Evolutionary conservation across 2,888 invertebrate genomes (phyloP), one percentile per base, ranked within the genome.

Genomic region (Lasiommata megera): DNA sequence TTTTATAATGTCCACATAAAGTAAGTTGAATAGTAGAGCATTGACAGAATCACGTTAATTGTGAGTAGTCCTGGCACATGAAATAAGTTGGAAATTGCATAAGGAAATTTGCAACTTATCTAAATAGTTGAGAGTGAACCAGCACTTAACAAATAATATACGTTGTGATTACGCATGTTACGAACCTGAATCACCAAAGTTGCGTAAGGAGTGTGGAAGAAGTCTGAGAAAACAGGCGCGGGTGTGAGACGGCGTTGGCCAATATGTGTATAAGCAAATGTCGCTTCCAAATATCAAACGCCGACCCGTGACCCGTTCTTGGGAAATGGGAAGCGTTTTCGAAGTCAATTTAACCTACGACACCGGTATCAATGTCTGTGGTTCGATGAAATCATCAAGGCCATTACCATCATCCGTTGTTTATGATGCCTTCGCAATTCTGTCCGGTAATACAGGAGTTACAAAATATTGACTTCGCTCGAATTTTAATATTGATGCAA

Each of bases 271-370:
- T 44, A 23, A 46, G 76, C 72, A 80, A 88, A 88, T 85, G 83
- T 82, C 82, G 71, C 79, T 73, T 73, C 73, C 77, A 85, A 88
- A 86, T 88, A 87, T 79, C 87, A 88, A 76, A 69, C 69, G 68
- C 36, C 75, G 84, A 86, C 84, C 84, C 71, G 64, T 78, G 81
- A 82, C 81, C 82, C 65, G 70, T 50, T 72, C 74, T 80, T 78
- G 63, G 66, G 77, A 77, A 80, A 80, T 82, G 77, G 74, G 77
- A 76, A 70, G 68, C 62, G 63, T 70, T 70, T 64, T 70, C 44
- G 60, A 43, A 56, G 31, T 65, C 64, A 65, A 70, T 63, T 67
- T 73, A 75, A 71, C 31, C 73, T 73, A 62, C 52, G 16, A 55
- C 31, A 58, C 38, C 54, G 48, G 52, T 63, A 61, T 46, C 56